Evolutionary conservation across 2,888 invertebrate species (phyloP).

Genomic region (Calephelis perditalis): DNA sequence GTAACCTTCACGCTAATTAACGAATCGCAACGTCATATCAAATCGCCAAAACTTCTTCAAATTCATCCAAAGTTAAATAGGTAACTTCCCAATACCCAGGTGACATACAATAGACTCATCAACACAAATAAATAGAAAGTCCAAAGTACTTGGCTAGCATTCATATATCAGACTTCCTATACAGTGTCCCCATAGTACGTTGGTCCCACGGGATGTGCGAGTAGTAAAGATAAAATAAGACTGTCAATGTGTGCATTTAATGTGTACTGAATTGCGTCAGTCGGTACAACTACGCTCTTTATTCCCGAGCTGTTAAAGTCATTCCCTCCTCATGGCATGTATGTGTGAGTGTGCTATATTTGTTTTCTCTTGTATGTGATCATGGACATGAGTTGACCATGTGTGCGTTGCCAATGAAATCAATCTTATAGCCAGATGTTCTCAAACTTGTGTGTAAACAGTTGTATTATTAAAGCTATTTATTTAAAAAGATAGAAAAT

Average conservation of each 20-base stretch:
- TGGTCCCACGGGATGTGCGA: constrained; percentile 68
- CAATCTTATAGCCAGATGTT: constrained; percentile 55
- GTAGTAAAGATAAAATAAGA: constrained; percentile 69
- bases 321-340: constrained; percentile 42
- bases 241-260: constrained; percentile 48
- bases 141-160: constrained; percentile 53
- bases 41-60: neutral
- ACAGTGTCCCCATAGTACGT: constrained; percentile 53
- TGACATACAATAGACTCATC: constrained; percentile 24
- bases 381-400: constrained; percentile 59
- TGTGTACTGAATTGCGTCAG: constrained; percentile 64
- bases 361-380: constrained; percentile 59
- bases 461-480: neutral
- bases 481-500: no score
- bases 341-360: constrained; percentile 68
- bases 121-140: constrained; percentile 45
- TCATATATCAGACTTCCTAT: constrained; percentile 56
- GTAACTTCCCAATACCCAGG: constrained; percentile 13
- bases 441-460: constrained; percentile 49
- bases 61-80: neutral
- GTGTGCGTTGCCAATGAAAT: constrained; percentile 72
- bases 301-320: constrained; percentile 57
- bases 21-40: no score
- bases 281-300: constrained; percentile 57
- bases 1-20: neutral